Base-by-base conservation (phyloP, 2,797 vertebrate genomes). In the Smutsia gigantea region DNA sequence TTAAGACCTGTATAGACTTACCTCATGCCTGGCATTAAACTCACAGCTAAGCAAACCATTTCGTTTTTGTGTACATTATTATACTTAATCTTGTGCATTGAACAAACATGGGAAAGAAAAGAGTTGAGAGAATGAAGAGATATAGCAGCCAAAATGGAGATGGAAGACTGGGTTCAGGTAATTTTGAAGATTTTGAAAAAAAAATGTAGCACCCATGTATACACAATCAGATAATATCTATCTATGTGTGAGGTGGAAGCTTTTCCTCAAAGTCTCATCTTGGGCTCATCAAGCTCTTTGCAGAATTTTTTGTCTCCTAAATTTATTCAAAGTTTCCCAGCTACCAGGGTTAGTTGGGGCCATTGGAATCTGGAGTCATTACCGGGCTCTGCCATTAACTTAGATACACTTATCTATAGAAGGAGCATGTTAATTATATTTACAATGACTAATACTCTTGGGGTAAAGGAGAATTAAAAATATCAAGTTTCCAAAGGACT, bases 101-200 rank as follows among this genome's bases (percentile, higher is more conserved):
- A 86, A 59, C 81, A 87, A 74, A 91, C 27, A 77, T n/a, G 17
- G 34, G n/a, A 63, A 27, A 83, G 53, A 59, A n/a, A 61, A 96
- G 57, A 94, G n/a, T 74, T 68, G 25, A 88, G 55, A 77, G 37
- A 59, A 86, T 64, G 17, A 87, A 13, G 59, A 90, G n/a, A 93
- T 77, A n/a, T 13, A 42, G 42, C 12, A 92, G 49, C 25, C 27
- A 95, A 90, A 27, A 81, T 57, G 9, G 29, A 93, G 13, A 89
- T 69, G 39, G 23, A 95, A 94, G 34, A 79, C 57, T 86, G 37
- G 12, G 39, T 74, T 89, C 74, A 88, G 34, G 21, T 29, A 92
- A 94, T 13, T 29, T 89, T 53, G 64, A 92, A 95, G 34, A 85
- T 37, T 81, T 87, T 74, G 9, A n/a, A 18, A 96, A 92, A 95